Percentiles rank a stretch among this genome's conserved stretches.
Evolutionary conservation across 2,797 vertebrate genomes (phyloP).

Genomic region (Sciaenops ocellatus): DNA sequence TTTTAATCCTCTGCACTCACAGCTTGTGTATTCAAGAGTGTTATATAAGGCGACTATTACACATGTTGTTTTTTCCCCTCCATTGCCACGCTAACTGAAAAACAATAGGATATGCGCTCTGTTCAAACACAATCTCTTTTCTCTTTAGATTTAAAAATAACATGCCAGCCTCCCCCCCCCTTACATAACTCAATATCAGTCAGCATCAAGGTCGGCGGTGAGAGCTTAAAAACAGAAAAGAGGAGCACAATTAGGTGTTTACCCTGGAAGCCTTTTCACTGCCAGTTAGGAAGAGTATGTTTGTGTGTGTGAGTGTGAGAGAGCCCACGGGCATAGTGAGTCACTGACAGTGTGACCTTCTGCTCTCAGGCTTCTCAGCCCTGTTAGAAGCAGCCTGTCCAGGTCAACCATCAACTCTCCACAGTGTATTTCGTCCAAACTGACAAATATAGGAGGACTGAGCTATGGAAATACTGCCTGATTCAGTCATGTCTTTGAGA

Average conservation of each 20-base stretch:
- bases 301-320: conserved; percentile 14
- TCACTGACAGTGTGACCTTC: conserved; percentile 79
- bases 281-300: conserved; percentile 41
- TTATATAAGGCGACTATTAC: conserved; percentile 75
- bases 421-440: conserved; percentile 22
- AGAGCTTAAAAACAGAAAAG: conserved; percentile 72
- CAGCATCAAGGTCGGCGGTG: conserved; percentile 70
- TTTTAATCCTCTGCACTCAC: conserved; percentile 66
- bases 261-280: conserved; percentile 72
- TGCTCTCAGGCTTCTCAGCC: conserved; percentile 72
- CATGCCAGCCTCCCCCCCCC: conserved; percentile 56
- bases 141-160: conserved; percentile 78
- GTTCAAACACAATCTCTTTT: conserved; percentile 67
- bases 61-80: conserved; percentile 52
- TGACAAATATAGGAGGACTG: conserved; percentile 24
- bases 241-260: conserved; percentile 77
- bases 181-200: conserved; percentile 78
- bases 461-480: conserved; percentile 39
- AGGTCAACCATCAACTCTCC: conserved; percentile 72
- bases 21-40: conserved; percentile 56
- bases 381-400: conserved; percentile 64
- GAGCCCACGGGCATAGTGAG: conserved; percentile 62
- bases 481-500: conserved; percentile 24
- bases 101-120: conserved; percentile 63
- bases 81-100: conserved; percentile 56